phyloP scores from a whole-genome alignment of 2,888 invertebrate species.

The Xanthorhoe spadicearia region DNA sequence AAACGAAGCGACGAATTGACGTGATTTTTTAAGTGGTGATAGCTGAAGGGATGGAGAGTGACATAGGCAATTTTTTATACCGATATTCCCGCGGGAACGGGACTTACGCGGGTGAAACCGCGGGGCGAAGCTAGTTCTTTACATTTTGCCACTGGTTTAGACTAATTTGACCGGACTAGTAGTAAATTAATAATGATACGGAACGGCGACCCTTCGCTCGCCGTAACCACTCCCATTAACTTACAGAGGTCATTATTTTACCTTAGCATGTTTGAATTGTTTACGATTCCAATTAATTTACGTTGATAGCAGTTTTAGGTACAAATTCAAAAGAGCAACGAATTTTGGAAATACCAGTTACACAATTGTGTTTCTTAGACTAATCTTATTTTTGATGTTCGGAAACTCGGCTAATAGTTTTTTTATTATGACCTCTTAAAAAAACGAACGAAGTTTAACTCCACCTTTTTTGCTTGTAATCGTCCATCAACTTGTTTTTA shows the following conservation, averaged over 20 bases:
- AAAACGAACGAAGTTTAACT: not conserved
- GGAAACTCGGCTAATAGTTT: not conserved
- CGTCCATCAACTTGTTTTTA: not conserved
- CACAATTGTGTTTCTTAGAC: not conserved
- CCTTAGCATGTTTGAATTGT: not conserved
- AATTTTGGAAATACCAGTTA: not conserved
- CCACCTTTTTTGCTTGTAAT: not conserved
- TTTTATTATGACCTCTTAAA: not conserved
- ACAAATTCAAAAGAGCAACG: not conserved
- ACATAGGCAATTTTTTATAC: no score
- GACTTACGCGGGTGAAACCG: no score
- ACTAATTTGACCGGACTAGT: not conserved
- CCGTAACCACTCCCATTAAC: conserved; percentile 21
- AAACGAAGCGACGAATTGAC: no score
- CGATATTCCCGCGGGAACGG: no score
- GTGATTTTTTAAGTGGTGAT: no score
- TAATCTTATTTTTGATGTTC: not conserved
- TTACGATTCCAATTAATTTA: not conserved
- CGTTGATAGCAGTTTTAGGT: not conserved
- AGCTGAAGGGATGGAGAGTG: no score
- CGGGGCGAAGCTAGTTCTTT: no score
- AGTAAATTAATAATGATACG: conserved; percentile 14
- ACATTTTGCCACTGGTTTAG: not conserved
- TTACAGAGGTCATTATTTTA: conserved; percentile 19
- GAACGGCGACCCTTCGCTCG: conserved; percentile 22